A percentile compares a stretch with the other conserved stretches of the same genome.
phyloP scores from a whole-genome alignment of 2,797 vertebrate genomes.

The Acipenser ruthenus region DNA sequence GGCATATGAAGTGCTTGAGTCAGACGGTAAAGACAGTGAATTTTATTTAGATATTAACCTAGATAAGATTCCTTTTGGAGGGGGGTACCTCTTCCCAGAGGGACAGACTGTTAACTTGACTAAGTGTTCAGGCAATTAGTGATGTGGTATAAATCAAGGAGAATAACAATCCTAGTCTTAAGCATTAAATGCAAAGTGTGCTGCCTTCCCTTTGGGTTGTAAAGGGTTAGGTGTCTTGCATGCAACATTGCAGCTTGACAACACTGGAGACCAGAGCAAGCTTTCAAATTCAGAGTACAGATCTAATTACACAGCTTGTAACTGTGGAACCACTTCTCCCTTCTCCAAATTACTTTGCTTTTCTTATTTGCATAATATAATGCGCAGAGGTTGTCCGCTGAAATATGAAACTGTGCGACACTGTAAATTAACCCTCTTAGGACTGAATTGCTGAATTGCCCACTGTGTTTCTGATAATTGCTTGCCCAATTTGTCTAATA shows the following conservation, averaged over 20 bases:
- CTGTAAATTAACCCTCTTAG: slow-evolving; percentile 45
- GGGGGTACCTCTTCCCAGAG: too few relatives aligned
- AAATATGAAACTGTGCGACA: slow-evolving; percentile 43
- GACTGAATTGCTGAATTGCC: slow-evolving; percentile 26
- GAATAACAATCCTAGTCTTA: background rate
- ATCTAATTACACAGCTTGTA: slow-evolving; percentile 58
- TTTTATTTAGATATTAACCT: too few relatives aligned
- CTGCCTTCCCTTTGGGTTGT: background rate
- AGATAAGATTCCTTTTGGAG: too few relatives aligned
- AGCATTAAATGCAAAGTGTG: background rate
- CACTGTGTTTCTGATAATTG: slow-evolving; percentile 15
- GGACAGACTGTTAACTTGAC: too few relatives aligned
- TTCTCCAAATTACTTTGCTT: slow-evolving; percentile 48
- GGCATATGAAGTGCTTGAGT: background rate
- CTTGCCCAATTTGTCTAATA: slow-evolving; percentile 18
- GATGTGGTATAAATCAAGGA: too few relatives aligned
- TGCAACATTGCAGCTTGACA: slow-evolving; percentile 34
- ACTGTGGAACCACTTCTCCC: slow-evolving; percentile 43
- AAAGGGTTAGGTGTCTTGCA: slow-evolving; percentile 32
- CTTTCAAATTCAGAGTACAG: slow-evolving; percentile 47
- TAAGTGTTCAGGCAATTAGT: too few relatives aligned
- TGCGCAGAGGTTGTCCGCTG: slow-evolving; percentile 41
- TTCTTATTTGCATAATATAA: slow-evolving; percentile 59
- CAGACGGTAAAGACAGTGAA: background rate
- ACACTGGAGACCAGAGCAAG: slow-evolving; percentile 36